phyloP scores from a whole-genome alignment of 2,113 vertebrate genomes.

The Irena cyanogastra region DNA sequence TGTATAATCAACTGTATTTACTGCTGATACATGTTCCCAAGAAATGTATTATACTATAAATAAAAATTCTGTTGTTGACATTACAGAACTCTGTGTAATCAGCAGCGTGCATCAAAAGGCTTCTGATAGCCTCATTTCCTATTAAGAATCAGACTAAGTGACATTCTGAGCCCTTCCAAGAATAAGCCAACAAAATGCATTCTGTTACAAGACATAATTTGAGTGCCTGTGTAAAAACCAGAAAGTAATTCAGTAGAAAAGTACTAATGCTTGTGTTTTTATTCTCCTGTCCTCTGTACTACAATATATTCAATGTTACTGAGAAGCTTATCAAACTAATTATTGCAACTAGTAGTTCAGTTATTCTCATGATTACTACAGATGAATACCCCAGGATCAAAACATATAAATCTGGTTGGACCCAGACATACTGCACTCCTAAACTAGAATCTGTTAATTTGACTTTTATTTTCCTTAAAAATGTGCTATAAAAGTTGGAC shows the following conservation, averaged over 20 bases:
- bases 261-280: constrained; percentile 53
- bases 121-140: constrained; percentile 68
- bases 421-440: neutral
- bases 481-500: neutral
- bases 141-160: constrained; percentile 70
- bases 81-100: constrained; percentile 48
- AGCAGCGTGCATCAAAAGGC: constrained; percentile 65
- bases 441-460: neutral
- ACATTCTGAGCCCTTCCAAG: constrained; percentile 50
- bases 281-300: constrained; percentile 32
- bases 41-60: constrained; percentile 56
- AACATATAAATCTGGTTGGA: constrained; percentile 12
- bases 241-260: constrained; percentile 60
- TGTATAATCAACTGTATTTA: constrained; percentile 55
- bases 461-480: constrained; percentile 33
- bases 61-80: constrained; percentile 64
- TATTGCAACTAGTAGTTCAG: constrained; percentile 60
- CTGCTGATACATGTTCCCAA: constrained; percentile 17
- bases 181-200: constrained; percentile 62
- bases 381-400: constrained; percentile 66
- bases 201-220: constrained; percentile 65
- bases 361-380: constrained; percentile 60
- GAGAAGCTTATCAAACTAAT: constrained; percentile 65
- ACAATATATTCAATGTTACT: constrained; percentile 50
- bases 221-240: constrained; percentile 62